A percentile compares a stretch with the other conserved stretches of the same genome.
Evolutionary conservation across 1,140 invertebrate species (phyloP).

Genomic region (Hyles vespertilio): DNA sequence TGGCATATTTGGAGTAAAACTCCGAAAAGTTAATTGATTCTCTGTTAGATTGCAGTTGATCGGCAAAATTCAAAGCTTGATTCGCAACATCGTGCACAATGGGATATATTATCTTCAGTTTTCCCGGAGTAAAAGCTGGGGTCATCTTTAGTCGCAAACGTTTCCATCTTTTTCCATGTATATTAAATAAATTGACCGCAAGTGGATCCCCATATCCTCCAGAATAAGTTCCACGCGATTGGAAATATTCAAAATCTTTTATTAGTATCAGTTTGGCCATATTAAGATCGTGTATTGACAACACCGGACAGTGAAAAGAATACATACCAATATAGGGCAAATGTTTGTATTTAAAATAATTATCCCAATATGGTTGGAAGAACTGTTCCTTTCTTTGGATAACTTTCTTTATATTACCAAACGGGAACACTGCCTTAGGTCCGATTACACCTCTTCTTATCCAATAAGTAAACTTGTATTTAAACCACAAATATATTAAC

Average conservation of each 20-base stretch:
- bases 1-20: constrained; percentile 77
- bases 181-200: constrained; percentile 71
- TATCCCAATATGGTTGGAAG: constrained; percentile 57
- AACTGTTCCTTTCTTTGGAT: constrained; percentile 56
- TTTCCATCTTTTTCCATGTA: constrained; percentile 71
- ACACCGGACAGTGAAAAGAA: constrained; percentile 58
- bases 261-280: constrained; percentile 77
- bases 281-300: constrained; percentile 71
- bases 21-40: constrained; percentile 74
- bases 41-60: constrained; percentile 28
- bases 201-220: constrained; percentile 74
- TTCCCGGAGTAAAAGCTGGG: constrained; percentile 68
- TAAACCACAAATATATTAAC: constrained; percentile 56
- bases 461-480: constrained; percentile 66
- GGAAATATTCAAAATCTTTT: constrained; percentile 78
- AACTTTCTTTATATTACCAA: constrained; percentile 69
- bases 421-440: constrained; percentile 60
- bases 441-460: constrained; percentile 48
- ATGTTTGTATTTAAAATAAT: constrained; percentile 55
- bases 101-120: constrained; percentile 73
- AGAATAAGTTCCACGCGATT: constrained; percentile 74
- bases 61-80: constrained; percentile 44
- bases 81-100: constrained; percentile 59
- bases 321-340: constrained; percentile 66
- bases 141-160: constrained; percentile 65